These are phyloP conservation scores for Parascotia fuliginaria DNA, from an alignment of 2,888 invertebrate genomes.

Conservation along the genomic window DNA sequence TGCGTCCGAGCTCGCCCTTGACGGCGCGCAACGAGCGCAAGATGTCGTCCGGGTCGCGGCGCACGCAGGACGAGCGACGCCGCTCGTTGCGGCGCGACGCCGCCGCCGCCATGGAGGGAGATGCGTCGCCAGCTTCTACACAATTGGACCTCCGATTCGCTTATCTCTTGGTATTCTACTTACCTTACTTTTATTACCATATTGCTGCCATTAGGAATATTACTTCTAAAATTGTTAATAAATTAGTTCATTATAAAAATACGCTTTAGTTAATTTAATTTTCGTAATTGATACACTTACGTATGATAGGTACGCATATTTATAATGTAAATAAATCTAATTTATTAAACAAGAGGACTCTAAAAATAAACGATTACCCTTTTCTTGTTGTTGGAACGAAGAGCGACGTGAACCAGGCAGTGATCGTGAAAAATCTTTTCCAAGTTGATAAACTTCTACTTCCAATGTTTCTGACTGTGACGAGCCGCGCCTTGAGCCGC, in stretches of 20 bases:
- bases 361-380: too few relatives aligned
- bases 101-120: constrained; percentile 54
- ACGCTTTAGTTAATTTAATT: too few relatives aligned
- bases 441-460: constrained; percentile 93
- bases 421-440: constrained; percentile 94
- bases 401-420: constrained; percentile 94
- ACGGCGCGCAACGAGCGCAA: constrained; percentile 92
- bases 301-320: too few relatives aligned
- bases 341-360: too few relatives aligned
- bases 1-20: constrained; percentile 92
- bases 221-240: neutral
- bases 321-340: too few relatives aligned
- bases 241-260: neutral
- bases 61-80: constrained; percentile 92
- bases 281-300: too few relatives aligned
- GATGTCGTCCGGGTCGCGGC: constrained; percentile 94
- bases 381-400: constrained; percentile 91
- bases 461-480: constrained; percentile 95
- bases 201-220: neutral
- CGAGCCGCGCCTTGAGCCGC: constrained; percentile 93
- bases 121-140: constrained; percentile 59
- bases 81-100: constrained; percentile 85
- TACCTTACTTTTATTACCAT: neutral
- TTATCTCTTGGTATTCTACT: neutral
- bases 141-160: constrained; percentile 29